phyloP scores from a whole-genome alignment of 2,888 invertebrate species.

The Tyria jacobaeae region DNA sequence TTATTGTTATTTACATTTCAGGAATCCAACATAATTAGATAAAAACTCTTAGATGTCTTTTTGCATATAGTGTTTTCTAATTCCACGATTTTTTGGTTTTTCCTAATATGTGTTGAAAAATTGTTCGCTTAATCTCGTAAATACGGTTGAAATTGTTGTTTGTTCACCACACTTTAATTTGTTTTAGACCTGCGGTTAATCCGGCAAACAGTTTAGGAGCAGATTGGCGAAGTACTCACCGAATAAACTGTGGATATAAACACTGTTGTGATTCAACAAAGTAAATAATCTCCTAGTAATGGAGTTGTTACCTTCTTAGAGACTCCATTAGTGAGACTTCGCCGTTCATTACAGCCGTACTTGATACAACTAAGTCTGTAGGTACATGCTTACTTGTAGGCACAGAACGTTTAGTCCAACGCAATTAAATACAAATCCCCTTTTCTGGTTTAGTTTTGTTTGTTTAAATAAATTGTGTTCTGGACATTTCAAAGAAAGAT shows the following conservation, averaged over 20 bases:
- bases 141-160: slow-evolving; percentile 1
- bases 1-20: no score
- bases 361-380: slow-evolving; percentile 14
- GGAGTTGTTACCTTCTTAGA: slow-evolving; percentile 45
- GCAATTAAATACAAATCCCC: not conserved
- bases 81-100: not conserved
- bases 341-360: slow-evolving; percentile 34
- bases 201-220: slow-evolving; percentile 42
- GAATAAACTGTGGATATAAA: slow-evolving; percentile 37
- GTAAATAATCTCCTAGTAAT: slow-evolving; percentile 54
- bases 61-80: not conserved
- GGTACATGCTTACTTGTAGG: not conserved
- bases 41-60: no score
- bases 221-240: slow-evolving; percentile 41
- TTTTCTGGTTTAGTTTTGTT: not conserved
- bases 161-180: slow-evolving; percentile 15
- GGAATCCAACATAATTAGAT: no score
- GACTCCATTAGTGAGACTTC: slow-evolving; percentile 47
- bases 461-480: not conserved
- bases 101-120: not conserved
- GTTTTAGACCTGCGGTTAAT: slow-evolving; percentile 27
- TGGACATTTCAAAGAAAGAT: not conserved
- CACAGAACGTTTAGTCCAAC: not conserved
- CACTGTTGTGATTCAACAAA: slow-evolving; percentile 42
- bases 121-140: not conserved